Percentiles rank a stretch among this genome's conserved stretches.
These are phyloP conservation scores for Typhlichthys subterraneus DNA, from an alignment of 2,797 vertebrate genomes.

Conservation along the genomic window DNA sequence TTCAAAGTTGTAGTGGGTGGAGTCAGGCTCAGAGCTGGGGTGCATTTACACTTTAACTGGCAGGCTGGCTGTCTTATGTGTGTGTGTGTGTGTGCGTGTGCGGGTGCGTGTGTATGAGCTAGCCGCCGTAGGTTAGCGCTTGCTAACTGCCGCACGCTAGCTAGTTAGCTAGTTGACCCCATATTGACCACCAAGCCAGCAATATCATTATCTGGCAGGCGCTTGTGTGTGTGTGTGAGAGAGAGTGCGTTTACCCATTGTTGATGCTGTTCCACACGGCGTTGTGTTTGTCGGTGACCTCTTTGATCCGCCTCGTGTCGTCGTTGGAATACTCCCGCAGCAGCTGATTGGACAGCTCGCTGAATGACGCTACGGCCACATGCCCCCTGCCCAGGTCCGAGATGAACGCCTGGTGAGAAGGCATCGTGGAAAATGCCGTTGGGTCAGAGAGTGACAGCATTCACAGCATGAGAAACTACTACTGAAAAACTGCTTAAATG, in stretches of 20 bases:
- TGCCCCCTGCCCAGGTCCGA: conserved; percentile 89
- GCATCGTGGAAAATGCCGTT: conserved; percentile 17
- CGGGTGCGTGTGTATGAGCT: too few species aligned
- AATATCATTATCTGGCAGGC: not conserved
- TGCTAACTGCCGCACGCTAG: too few species aligned
- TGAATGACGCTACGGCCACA: conserved; percentile 81
- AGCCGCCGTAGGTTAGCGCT: too few species aligned
- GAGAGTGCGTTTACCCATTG: conserved; percentile 78
- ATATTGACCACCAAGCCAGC: not conserved
- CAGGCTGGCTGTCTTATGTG: too few species aligned
- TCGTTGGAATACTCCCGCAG: conserved; percentile 87
- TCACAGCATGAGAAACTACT: too few species aligned
- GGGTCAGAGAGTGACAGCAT: too few species aligned
- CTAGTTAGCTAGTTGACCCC: not conserved
- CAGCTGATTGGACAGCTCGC: conserved; percentile 88
- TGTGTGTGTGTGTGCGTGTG: too few species aligned
- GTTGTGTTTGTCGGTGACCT: conserved; percentile 86
- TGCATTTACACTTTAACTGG: too few species aligned
- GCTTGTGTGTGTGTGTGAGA: not conserved
- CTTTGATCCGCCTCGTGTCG: conserved; percentile 92
- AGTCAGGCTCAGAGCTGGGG: too few species aligned
- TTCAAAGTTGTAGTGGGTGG: too few species aligned
- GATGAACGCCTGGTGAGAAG: conserved; percentile 78
- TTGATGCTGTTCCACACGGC: conserved; percentile 87
- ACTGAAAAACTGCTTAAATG: not conserved